Percentiles rank a stretch among this genome's conserved stretches.
Conservation (phyloP, 2,797 vertebrate genomes). For the Tachyglossus aculeatus region DNA sequence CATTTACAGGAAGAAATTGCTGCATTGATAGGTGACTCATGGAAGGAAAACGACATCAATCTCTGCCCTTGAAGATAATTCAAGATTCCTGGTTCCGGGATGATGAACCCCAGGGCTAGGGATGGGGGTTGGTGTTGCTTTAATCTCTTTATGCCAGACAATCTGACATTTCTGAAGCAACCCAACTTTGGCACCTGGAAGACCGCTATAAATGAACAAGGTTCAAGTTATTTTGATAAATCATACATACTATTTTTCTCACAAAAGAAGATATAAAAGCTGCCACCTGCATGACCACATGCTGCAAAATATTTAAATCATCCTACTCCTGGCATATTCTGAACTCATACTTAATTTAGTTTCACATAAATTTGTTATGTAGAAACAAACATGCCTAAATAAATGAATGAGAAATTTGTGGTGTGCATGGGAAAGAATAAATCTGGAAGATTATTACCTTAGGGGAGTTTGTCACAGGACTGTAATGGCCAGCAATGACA, state of each 20-base stretch:
- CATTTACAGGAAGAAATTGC: no score
- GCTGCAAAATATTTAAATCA: slow-evolving; percentile 39
- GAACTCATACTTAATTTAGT: slow-evolving; percentile 23
- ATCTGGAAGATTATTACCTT: slow-evolving; percentile 12
- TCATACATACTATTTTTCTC: slow-evolving; percentile 19
- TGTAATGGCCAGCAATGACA: slow-evolving; percentile 1
- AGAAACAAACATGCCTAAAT: slow-evolving; percentile 34
- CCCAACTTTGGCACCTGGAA: no score
- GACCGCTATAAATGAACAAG: slow-evolving; percentile 1
- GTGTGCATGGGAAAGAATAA: slow-evolving; percentile 7
- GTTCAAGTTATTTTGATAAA: no score
- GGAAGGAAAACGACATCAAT: no score
- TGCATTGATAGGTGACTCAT: no score
- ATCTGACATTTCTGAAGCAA: background rate
- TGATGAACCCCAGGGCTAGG: no score
- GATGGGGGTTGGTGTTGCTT: no score
- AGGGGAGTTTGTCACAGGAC: background rate
- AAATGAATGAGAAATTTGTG: slow-evolving; percentile 31
- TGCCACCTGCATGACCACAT: slow-evolving; percentile 32
- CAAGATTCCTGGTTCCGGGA: no score
- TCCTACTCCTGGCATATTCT: slow-evolving; percentile 2
- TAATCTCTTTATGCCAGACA: no score
- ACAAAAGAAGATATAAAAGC: background rate
- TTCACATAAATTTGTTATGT: slow-evolving; percentile 35
- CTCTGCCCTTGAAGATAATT: no score